Evolutionary conservation across 2,888 invertebrate genomes (phyloP), one percentile per base, ranked within the genome.

Genomic region (Isoperla grammatica): DNA sequence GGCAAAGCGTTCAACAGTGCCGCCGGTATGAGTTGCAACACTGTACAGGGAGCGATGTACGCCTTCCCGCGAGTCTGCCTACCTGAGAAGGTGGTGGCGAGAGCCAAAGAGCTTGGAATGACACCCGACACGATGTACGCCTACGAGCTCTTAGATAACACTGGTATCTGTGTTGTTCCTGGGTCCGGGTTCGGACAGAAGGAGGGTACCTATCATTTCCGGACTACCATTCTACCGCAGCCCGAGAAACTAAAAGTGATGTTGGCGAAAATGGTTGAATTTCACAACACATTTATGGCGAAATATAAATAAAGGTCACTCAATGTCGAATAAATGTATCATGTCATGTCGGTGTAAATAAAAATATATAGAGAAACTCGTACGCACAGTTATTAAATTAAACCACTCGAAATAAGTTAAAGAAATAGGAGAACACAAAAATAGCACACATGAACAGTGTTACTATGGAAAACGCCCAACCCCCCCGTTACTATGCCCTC

Each of bases 181-280:
- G 98, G 97, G 46, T 86, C 88, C 62, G 99, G 99, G 20, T 99
- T 99, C 76, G 96, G 97, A 0, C 99, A 99, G 76, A 78, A 78
- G 62, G 88, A 90, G 0, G 95, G 94, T 66, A 98, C 98, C 1
- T 90, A 83, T 78, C 99, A 99, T 77, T 98, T 98, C 81, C 85
- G 89, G 67, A 95, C 94, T 66, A 98, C 97, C 43, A 97, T 98
- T 75, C 78, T 98, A 70, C 96, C 97, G 11, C 92, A 92, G 71
- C 84, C 90, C 0, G 87, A 86, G 0, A 83, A 87, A 70, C 78
- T 98, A 56, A 81, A 86, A 71, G 76, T 79, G 8, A 95, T 98
- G 93, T 79, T 98, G 71, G 80, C 84, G 57, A 83, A 82, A 70
- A 87, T 98, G 74, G 82, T 84, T 70, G 74, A 80, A 62, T 98